Percentiles rank a stretch among this genome's conserved stretches.
phyloP scores from a whole-genome alignment of 2,888 invertebrate species.

The Lithophane leautieri region DNA sequence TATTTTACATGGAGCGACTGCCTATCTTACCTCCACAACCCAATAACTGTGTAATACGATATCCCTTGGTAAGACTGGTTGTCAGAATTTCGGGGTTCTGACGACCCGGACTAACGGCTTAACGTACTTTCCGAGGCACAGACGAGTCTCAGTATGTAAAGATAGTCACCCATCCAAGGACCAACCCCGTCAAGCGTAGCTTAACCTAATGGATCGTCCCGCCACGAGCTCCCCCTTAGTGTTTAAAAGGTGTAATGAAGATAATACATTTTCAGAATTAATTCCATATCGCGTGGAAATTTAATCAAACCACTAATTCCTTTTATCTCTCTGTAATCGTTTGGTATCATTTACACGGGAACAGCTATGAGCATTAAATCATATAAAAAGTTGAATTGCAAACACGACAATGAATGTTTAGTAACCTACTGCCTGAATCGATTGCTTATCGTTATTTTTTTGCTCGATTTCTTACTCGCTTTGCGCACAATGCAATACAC shows the following conservation, averaged over 20 bases:
- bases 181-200: too few relatives aligned
- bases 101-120: too few relatives aligned
- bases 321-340: conserved; percentile 34
- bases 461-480: conserved; percentile 48
- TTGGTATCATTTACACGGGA: conserved; percentile 47
- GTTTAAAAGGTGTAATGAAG: background rate
- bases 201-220: too few relatives aligned
- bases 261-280: background rate
- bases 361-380: conserved; percentile 46
- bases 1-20: too few relatives aligned
- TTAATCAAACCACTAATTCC: background rate
- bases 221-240: too few relatives aligned
- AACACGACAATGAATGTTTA: conserved; percentile 56
- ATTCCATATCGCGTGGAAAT: conserved; percentile 6
- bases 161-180: too few relatives aligned
- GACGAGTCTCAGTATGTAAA: too few relatives aligned
- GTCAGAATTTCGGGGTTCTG: too few relatives aligned
- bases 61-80: too few relatives aligned
- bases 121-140: too few relatives aligned
- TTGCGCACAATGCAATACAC: conserved; percentile 49
- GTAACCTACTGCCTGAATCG: conserved; percentile 60
- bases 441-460: conserved; percentile 51
- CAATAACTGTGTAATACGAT: too few relatives aligned
- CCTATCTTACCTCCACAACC: too few relatives aligned
- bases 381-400: conserved; percentile 44